Evolutionary conservation across 2,888 invertebrate species (phyloP), one percentile per base, ranked within the genome.

Genomic region (Pollenia griseotomentosa): DNA sequence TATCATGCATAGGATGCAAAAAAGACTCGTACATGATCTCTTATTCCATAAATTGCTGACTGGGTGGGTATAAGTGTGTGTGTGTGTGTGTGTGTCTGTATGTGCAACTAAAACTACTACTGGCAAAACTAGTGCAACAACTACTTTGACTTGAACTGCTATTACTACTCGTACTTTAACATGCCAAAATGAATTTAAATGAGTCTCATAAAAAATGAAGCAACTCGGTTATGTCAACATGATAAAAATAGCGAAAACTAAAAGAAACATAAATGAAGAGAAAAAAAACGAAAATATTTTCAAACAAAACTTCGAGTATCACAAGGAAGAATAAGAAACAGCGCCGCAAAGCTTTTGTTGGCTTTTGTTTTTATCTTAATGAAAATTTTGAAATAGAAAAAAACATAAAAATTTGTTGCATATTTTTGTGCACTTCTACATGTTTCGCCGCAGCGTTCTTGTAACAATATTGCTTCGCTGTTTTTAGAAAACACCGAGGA

Each of bases 181-280:
- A 65, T 46, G 46, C 44, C 57, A 59, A 77, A 82, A 77, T 81
- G 66, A 85, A 81, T 85, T 85, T 77, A 85, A 81, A 81, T 85
- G 77, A 81, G 81, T 77, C n/a, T 71, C 19, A 9, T 42, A 57
- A 63, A 59, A 70, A 55, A 53, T 16, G 12, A 19, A 70, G 51
- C 14, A 68, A 74, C 74, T 83, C 42, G 55, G 63, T 63, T 78
- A 71, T 83, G 70, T 83, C 77, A 83, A 83, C 77, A 83, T 48
- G 63, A 71, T 77, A 77, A 71, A 61, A 75, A 53, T 10, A 70
- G 46, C 57, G 19, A 10, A 70, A 44, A 75, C 11, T 19, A n/a
- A 81, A 57, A 12, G n/a, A 12, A 42, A 23, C 19, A 33, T 12
- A 40, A 51, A 63, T 33, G 44, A 33, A 57, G 19, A 78, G n/a